Conservation (phyloP, 2,888 invertebrate genomes). For the Selenia dentaria region DNA sequence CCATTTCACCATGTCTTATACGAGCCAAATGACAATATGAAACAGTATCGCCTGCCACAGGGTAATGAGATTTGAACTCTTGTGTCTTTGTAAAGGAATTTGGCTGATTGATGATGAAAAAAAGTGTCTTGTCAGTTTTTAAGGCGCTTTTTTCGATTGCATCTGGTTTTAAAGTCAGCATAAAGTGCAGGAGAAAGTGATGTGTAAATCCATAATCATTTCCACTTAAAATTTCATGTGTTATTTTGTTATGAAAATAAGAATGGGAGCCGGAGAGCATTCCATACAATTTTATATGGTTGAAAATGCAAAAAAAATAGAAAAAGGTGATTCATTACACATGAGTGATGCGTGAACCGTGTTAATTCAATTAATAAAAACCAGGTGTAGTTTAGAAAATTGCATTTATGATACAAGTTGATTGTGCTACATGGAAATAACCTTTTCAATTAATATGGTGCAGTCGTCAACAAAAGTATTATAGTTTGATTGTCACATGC, state of each 20-base stretch:
- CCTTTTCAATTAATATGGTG: constrained; percentile 24
- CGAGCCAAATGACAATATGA: constrained; percentile 50
- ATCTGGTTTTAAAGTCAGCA: too few species aligned
- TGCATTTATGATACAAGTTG: too few species aligned
- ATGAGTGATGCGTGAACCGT: too few species aligned
- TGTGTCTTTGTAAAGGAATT: constrained; percentile 45
- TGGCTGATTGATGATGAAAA: constrained; percentile 14
- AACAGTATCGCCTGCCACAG: constrained; percentile 55
- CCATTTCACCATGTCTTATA: constrained; percentile 36
- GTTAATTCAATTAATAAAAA: too few species aligned
- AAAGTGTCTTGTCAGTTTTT: constrained; percentile 6
- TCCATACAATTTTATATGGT: too few species aligned
- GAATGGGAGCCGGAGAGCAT: too few species aligned
- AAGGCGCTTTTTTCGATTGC: constrained; percentile 2
- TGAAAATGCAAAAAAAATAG: neutral
- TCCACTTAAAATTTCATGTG: too few species aligned
- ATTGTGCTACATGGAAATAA: constrained; percentile 36
- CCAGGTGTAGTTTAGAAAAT: too few species aligned
- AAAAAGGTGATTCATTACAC: too few species aligned
- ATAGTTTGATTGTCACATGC: neutral
- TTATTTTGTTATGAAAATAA: too few species aligned
- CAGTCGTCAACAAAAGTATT: constrained; percentile 24
- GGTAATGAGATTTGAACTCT: constrained; percentile 43
- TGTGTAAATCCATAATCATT: too few species aligned
- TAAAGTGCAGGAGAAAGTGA: too few species aligned